Evolutionary conservation across 2,888 invertebrate genomes (phyloP).

Genomic region (Xestoiulus laeticollis): DNA sequence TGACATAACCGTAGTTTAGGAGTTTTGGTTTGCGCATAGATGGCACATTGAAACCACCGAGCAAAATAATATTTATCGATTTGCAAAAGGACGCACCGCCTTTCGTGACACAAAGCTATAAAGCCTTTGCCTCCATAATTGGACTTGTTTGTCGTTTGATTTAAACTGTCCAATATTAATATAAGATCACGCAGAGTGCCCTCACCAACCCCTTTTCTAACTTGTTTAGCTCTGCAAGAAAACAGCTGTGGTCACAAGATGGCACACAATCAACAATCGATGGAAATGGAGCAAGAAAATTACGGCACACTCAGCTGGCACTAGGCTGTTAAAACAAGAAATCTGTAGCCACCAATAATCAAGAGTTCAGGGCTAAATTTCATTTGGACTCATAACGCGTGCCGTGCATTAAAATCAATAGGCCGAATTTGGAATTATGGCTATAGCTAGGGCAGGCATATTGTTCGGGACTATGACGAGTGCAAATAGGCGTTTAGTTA

Average conservation of each 20-base stretch:
- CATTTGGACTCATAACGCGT: background rate
- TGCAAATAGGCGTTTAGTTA: no score
- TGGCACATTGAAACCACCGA: background rate
- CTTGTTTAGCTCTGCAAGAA: slow-evolving; percentile 28
- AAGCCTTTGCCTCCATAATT: slow-evolving; percentile 14
- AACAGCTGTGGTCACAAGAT: slow-evolving; percentile 34
- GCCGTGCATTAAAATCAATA: background rate
- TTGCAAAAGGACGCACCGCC: background rate
- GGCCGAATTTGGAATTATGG: background rate
- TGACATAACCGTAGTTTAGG: background rate
- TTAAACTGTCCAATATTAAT: slow-evolving; percentile 37
- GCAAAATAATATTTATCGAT: slow-evolving; percentile 33
- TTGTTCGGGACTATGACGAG: background rate
- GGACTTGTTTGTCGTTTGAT: slow-evolving; percentile 37
- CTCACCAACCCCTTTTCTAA: background rate
- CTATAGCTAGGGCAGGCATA: background rate
- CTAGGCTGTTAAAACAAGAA: slow-evolving; percentile 16
- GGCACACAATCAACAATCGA: slow-evolving; percentile 37
- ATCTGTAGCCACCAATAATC: slow-evolving; percentile 33
- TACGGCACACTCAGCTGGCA: slow-evolving; percentile 18
- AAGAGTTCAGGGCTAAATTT: slow-evolving; percentile 27
- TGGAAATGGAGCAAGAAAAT: slow-evolving; percentile 28
- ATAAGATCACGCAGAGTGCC: slow-evolving; percentile 33
- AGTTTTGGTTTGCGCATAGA: background rate
- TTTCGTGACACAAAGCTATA: background rate